Base-by-base conservation (phyloP, 2,888 invertebrate genomes). In the Trichogramma evanescens region DNA sequence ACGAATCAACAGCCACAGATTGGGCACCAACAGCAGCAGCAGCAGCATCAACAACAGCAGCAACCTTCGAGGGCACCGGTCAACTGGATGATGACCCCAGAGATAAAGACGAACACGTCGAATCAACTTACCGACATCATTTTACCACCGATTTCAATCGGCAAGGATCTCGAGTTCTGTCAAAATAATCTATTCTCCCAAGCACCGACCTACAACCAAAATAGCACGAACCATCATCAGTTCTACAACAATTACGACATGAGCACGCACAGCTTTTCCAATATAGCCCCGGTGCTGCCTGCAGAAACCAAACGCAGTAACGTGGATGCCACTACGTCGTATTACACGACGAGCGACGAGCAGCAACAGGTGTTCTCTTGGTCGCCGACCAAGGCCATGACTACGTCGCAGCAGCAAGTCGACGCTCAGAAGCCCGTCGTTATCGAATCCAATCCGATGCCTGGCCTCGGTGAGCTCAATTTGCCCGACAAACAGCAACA, bases 31-130 rank as follows among this genome's bases (percentile, higher is more conserved):
- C 76, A 75, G 70, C 64, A 59, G 38, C 64, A 63, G 48, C 66
- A 65, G 42, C 66, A 65, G 9, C 65, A 65, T 49, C 68, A 70
- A 54, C 78, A 77, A 42, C 78, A 72, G n/a, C 73, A 75, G 59
- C 66, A 71, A 60, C 59, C 72, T 0, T 74, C 76, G 10, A 79
- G 81, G 64, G 78, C 81, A 4, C 82, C 83, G 0, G 82, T 84
- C 0, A 85, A 85, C 68, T 84, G 84, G 84, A 85, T 85, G 84
- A 84, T 84, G 67, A 79, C 83, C 1, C 82, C 83, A 1, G 82
- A 82, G 66, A 73, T 79, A 38, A 80, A 79, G 50, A 76, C 73
- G 66, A 78, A 74, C 48, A 66, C 72, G 5, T 26, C 26, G 26
- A 26, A 26, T 26, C 75, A 76, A 53, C 73, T 77, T 38, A 62